These are phyloP conservation scores for Acomys russatus DNA, from an alignment of 2,797 vertebrate species.

Conservation along the genomic window DNA sequence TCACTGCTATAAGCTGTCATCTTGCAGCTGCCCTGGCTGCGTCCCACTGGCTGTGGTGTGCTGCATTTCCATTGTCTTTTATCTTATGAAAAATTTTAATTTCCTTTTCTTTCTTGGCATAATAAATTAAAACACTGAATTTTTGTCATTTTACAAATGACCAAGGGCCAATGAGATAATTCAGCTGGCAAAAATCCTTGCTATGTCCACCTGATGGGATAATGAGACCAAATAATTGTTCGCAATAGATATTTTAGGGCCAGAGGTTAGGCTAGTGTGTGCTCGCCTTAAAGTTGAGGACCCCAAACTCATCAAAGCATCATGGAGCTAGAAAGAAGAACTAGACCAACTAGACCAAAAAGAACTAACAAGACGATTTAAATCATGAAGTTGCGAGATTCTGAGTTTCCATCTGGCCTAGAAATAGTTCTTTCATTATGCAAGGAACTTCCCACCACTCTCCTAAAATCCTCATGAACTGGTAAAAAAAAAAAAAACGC, in stretches of 20 bases:
- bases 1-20: neutral
- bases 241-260: neutral
- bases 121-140: neutral
- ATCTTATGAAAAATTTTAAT: neutral
- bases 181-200: neutral
- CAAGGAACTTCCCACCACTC: slow-evolving; percentile 9
- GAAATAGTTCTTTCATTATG: neutral
- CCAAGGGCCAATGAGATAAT: neutral
- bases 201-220: neutral
- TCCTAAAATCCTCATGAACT: slow-evolving; percentile 10
- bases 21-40: neutral
- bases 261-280: neutral
- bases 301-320: neutral
- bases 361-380: neutral
- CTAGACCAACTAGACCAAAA: neutral
- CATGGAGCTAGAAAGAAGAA: neutral
- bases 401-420: neutral
- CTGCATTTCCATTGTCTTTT: neutral
- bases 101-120: neutral
- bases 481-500: slow-evolving; percentile 11
- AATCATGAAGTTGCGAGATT: neutral
- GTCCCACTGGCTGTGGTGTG: neutral
- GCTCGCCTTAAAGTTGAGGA: neutral
- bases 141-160: neutral
- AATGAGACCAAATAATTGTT: neutral